phyloP scores from a whole-genome alignment of 2,113 vertebrate genomes.

The Otocyon megalotis region DNA sequence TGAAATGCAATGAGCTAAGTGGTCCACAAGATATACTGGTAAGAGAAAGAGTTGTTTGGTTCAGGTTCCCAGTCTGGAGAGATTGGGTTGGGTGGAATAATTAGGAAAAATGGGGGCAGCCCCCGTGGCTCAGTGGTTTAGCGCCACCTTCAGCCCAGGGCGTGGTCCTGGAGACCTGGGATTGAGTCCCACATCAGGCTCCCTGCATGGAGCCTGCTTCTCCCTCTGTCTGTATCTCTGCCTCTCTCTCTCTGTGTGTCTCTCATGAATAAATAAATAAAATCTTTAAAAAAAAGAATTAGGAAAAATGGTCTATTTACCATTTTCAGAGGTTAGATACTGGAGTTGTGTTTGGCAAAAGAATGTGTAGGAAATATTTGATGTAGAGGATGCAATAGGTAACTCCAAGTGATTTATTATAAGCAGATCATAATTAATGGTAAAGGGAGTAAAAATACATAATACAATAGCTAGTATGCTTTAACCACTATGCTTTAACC shows the following conservation, averaged over 20 bases:
- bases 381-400: neutral
- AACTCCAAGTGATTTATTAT: neutral
- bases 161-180: no score
- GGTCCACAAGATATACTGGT: neutral
- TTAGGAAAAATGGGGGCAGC: neutral
- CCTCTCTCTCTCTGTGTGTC: no score
- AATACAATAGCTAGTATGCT: neutral
- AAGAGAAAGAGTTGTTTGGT: neutral
- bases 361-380: neutral
- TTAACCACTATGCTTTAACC: neutral
- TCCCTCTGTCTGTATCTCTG: no score
- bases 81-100: neutral
- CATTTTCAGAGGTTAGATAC: neutral
- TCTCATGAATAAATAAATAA: no score
- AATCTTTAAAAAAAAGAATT: neutral
- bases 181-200: no score
- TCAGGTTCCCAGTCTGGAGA: neutral
- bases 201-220: no score
- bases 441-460: neutral
- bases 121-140: no score
- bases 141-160: no score
- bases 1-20: neutral
- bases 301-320: neutral
- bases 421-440: neutral
- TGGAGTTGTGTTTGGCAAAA: neutral